Base-by-base conservation (phyloP, 2,797 vertebrate genomes). In the Sebastes cheni region DNA sequence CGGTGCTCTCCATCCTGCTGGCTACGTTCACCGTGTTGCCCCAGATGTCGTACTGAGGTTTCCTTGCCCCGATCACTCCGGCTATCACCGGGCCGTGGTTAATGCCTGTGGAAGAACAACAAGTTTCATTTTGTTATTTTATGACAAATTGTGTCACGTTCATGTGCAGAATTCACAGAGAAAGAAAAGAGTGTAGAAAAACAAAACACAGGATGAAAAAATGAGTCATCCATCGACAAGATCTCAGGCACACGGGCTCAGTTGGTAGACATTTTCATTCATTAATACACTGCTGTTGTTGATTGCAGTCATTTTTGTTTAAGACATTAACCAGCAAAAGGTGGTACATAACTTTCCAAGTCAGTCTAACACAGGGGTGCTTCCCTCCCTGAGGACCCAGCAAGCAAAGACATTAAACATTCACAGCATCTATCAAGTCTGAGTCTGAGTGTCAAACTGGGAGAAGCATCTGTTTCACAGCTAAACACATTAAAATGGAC, bases 41-140 rank as follows among this genome's bases (percentile, higher is more conserved):
- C 98, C 99, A 99, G 42, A 99, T 99, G 79, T 99, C 99, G 0
- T 99, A 99, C 90, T 99, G 99, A 25, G 99, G 99, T 68, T 99
- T 99, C 54, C 97, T 96, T 16, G 99, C 98, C 25, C 99, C 99
- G 0, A 99, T 99, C 80, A 99, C 99, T 10, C 99, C 98, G 3
- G 99, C 99, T 20, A 99, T 98, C 73, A 99, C 98, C 0, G 98
- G 98, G 46, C 98, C 98, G 0, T 99, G 97, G 87, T 99, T 99
- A 84, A 99, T 99, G 10, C 99, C 99, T 99, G 85, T n/a, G 27
- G 22, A 50, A 60, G 55, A 39, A 18, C 3, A 68, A 46, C 22
- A 23, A 18, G n/a, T 78, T 65, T 4, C 29, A 2, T 0, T 32
- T 12, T 10, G 30, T 23, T n/a, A 50, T 39, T 68, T 75, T n/a